Evolutionary conservation across 2,113 vertebrate genomes (phyloP), one percentile per base, ranked within the genome.

Genomic region (Solea solea): DNA sequence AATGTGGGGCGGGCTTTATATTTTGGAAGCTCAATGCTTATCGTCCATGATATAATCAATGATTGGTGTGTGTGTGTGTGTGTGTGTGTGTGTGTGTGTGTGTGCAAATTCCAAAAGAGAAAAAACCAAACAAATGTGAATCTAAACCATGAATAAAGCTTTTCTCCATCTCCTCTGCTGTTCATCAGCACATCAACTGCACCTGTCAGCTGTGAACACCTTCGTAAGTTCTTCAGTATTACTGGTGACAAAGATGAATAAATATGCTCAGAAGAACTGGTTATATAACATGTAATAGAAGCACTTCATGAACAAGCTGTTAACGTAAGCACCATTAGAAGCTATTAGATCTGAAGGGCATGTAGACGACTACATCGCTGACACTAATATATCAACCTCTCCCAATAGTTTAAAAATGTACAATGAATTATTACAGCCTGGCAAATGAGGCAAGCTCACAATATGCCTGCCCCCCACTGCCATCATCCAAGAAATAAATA

Each of bases 271-370:
- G 82, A 82, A 80, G 50, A 83, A 84, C 72, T 64, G 60, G 52
- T 81, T 83, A 83, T 73, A 83, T 83, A 83, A 84, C 54, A 68
- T 41, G 71, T 69, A 72, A 78, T 79, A 82, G 70, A 75, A 68
- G 58, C 50, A 48, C 71, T 88, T 88, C 77, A 87, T 74, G 80
- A 73, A 70, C 7, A 9, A 70, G 67, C 76, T 55, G 78, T 76
- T 76, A 86, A 75, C 11, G 58, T 70, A 74, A 76, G 61, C 71
- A 56, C 34, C 21, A 8, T 42, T 68, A 50, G 45, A 78, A 76
- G 71, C 74, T 78, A 84, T 89, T 66, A 69, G 59, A 74, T 65
- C 54, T 78, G 85, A 83, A 86, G 78, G 78, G 70, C 71, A 66
- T 59, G 82, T 69, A 69, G 76, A 75, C 9, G 42, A 41, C 59